Evolutionary conservation across 2,113 vertebrate species (phyloP).

Genomic region (Gnathonemus echidnorhynchus): DNA sequence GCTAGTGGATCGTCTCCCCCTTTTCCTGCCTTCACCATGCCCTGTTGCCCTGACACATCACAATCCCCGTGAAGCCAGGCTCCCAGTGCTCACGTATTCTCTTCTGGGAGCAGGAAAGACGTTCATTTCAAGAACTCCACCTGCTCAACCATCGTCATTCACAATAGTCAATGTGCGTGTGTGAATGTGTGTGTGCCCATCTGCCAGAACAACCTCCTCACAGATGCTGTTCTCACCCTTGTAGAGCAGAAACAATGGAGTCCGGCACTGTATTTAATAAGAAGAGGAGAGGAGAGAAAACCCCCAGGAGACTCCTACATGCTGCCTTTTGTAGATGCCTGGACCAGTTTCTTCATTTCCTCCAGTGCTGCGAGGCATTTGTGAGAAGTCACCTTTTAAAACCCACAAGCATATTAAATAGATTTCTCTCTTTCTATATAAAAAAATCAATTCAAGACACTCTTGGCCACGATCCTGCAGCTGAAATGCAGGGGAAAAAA

Average conservation of each 20-base stretch:
- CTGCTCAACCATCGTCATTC: background rate
- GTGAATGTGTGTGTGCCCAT: background rate
- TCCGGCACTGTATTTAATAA: background rate
- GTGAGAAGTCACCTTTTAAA: background rate
- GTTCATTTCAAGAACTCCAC: background rate
- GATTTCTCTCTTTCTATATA: background rate
- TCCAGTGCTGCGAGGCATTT: background rate
- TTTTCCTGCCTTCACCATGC: too few species aligned
- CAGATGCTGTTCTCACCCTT: background rate
- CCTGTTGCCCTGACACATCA: background rate
- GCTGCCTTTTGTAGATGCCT: background rate
- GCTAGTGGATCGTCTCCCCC: background rate
- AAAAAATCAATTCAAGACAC: background rate
- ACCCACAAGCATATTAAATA: background rate
- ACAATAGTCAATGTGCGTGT: background rate
- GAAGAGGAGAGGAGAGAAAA: background rate
- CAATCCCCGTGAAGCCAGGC: background rate
- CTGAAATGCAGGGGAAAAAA: background rate
- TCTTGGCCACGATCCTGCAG: background rate
- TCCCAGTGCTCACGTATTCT: background rate
- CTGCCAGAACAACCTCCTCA: background rate
- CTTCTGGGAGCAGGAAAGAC: background rate
- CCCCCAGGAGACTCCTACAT: background rate
- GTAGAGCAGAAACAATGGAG: background rate
- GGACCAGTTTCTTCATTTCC: background rate